Base-by-base conservation (phyloP, 2,797 vertebrate species). In the Enteromius thamalakanensis region DNA sequence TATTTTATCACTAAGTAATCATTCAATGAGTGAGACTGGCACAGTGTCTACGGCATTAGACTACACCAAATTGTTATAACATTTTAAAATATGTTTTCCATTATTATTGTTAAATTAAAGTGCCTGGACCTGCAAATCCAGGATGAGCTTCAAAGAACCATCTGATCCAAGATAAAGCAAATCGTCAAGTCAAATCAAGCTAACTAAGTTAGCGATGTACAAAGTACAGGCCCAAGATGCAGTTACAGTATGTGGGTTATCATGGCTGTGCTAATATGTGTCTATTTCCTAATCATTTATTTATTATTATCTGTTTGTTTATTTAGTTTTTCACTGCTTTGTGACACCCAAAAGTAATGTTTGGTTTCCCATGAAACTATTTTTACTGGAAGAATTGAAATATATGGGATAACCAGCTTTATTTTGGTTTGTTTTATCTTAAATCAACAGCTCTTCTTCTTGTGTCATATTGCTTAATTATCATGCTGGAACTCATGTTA, bases 381-480 rank as follows among this genome's bases (percentile, higher is more conserved):
- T 32, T 17, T 32, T 6, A 64, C 1, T 64, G 14, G 14, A 26
- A 32, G 26, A 32, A 64, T 32, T 7, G 0, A 64, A 17, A 64
- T n/a, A 7, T 74, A 53, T 42, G 53, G 23, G 14, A 34, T 17
- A n/a, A 23, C 74, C 23, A 15, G 74, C 8, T 7, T 42, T 76
- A 58, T 45, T 45, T 45, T 10, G 5, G 1, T 42, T 42, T 42
- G 8, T 47, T 1, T 32, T 32, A 26, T 32, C 37, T 37, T 21
- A 53, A 79, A 26, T 53, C 45, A 51, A 68, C 23, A 53, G 77
- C 11, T 53, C 7, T 34, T 29, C 15, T 77, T 9, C 23, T 37
- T 51, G 42, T 79, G 29, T 79, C 42, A 51, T 23, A 45, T 62
- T 32, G 40, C 58, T 69, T 83, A 87, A 90, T 88, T 80, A 88